Evolutionary conservation across 2,888 invertebrate genomes (phyloP), one percentile per base, ranked within the genome.

Genomic region (Punctoribates punctum): DNA sequence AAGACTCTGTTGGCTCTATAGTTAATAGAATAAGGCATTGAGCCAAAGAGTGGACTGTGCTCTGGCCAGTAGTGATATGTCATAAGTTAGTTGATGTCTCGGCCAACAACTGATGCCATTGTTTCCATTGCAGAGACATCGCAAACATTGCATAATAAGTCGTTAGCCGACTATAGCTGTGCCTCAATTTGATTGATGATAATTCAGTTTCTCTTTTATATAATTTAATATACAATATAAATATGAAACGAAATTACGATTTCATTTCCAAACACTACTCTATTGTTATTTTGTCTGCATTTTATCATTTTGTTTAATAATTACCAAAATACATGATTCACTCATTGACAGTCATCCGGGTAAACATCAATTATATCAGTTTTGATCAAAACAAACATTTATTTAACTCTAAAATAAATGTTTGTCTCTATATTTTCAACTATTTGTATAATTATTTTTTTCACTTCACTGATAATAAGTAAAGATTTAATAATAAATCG

Each of bases 121-220:
- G 34, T 38, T 27, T 67, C 34, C n/a, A 38, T 38, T 67, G 38
- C 20, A 15, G 1, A 27, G 65, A 29, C 62, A 62, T 23, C 11
- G 15, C 25, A 27, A 27, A 67, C 65, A n/a, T 67, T 67, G 62
- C 17, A 62, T 25, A 62, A 62, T 23, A 62, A 23, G 11, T 54
- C 54, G 60, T 27, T 60, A 60, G 20, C 60, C 1, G 23, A n/a
- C 23, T 27, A 17, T 20, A 67, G 65, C 34, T 67, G 34, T 34
- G 65, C 65, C n/a, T 67, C 38, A 67, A 67, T 67, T 67, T 67
- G 65, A 67, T 67, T 29, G 38, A 67, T 67, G 65, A 67, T 67
- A 67, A 67, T 67, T 67, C 34, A 67, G 34, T 67, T 65, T 67
- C 65, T 67, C 34, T 67, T 67, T 38, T 20, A 67, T 67, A 67